phyloP scores from a whole-genome alignment of 2,888 invertebrate species.

The Priocnemis perturbator region DNA sequence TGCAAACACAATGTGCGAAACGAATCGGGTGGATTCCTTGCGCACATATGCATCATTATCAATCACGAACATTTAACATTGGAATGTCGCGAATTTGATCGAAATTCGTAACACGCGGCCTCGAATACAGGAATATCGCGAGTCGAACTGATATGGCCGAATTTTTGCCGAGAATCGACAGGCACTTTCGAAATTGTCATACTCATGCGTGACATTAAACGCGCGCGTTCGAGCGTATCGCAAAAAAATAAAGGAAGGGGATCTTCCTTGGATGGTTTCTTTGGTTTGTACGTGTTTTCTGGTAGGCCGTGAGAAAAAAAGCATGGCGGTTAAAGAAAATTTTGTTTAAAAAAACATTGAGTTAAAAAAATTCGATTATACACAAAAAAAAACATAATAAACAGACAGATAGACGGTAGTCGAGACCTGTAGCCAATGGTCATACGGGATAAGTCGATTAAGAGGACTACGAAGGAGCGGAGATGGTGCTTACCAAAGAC shows the following conservation, averaged over 20 bases:
- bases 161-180: no score
- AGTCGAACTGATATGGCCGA: no score
- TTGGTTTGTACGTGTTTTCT: not conserved
- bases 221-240: not conserved
- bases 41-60: no score
- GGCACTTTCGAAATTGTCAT: no score
- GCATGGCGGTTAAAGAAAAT: slow-evolving; percentile 5
- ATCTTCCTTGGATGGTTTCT: not conserved
- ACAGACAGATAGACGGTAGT: slow-evolving; percentile 3
- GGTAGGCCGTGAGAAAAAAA: slow-evolving; percentile 6
- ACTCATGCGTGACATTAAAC: no score
- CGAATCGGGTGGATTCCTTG: no score
- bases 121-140: no score
- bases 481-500: slow-evolving; percentile 74
- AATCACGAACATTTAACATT: no score
- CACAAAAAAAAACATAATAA: slow-evolving; percentile 13
- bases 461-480: slow-evolving; percentile 74
- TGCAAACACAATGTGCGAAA: no score
- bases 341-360: not conserved
- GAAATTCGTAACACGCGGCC: no score
- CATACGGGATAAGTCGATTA: slow-evolving; percentile 73
- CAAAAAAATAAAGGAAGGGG: slow-evolving; percentile 1
- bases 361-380: slow-evolving; percentile 12
- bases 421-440: slow-evolving; percentile 55
- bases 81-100: no score